Percentiles rank a stretch among this genome's conserved stretches.
These are phyloP conservation scores for Labia minor DNA, from an alignment of 2,888 invertebrate species.

Conservation along the genomic window DNA sequence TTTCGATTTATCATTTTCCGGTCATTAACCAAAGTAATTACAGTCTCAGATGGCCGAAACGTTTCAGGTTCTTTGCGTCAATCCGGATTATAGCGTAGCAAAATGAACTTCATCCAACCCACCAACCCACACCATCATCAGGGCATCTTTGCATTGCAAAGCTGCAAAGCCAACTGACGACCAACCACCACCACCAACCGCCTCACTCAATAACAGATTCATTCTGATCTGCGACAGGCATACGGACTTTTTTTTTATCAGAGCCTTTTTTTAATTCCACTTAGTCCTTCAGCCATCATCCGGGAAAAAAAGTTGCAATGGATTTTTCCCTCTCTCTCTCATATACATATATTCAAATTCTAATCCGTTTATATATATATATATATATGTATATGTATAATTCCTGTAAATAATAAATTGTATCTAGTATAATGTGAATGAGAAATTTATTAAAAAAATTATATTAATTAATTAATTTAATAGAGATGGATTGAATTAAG, in stretches of 20 bases:
- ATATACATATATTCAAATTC: neutral
- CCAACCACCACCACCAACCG: neutral
- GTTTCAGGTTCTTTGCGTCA: neutral
- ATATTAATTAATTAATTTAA: no score
- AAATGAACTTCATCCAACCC: neutral
- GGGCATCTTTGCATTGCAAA: neutral
- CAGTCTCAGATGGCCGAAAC: conserved; percentile 13
- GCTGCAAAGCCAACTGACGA: neutral
- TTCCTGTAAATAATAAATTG: no score
- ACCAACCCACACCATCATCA: neutral
- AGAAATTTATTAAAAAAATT: no score
- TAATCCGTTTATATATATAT: neutral
- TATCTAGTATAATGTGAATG: no score
- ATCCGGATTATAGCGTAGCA: neutral
- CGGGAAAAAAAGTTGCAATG: neutral
- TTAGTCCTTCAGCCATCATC: neutral
- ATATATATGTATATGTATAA: no score
- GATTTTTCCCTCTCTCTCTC: neutral
- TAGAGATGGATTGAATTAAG: no score
- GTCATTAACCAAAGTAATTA: conserved; percentile 2
- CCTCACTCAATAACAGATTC: neutral
- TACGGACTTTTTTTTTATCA: neutral
- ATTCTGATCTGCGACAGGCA: neutral
- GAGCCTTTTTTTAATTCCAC: neutral
- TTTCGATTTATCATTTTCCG: conserved; percentile 2